Evolutionary conservation across 2,113 vertebrate genomes (phyloP), one percentile per base, ranked within the genome.

Genomic region (Grammomys surdaster): DNA sequence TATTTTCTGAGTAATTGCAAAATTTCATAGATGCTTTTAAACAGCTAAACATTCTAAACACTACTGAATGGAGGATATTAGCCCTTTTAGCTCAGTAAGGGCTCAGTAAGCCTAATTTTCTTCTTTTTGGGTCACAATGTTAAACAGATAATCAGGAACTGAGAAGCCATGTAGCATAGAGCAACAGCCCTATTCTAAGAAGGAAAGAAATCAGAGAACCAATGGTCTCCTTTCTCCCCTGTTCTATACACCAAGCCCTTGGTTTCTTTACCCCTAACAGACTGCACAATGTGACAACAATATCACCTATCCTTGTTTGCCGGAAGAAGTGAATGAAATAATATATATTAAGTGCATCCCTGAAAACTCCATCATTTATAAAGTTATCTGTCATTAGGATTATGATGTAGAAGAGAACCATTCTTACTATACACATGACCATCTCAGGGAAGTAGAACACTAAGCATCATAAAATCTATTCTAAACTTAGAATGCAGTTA

Each of bases 1-100:
- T 77, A 95, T 93, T 86, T 93, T 97, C 90, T 7, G 16, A 40
- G 82, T 96, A 96, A 97, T 69, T 97, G 92, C 92, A 96, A 92
- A 93, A 81, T 80, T 94, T 96, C 93, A 93, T 24, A 46, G 85
- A 87, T 88, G 72, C 76, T 95, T 96, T 97, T 92, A 86, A 92
- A 94, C 7, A 87, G 85, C 56, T 88, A 81, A 87, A 75, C n/a
- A 65, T 95, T 96, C 72, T 87, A 95, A 95, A 93, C 67, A 63
- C 43, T 58, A 26, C 56, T 72, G 11, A 46, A 48, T n/a, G 48
- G 77, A 93, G 91, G 88, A 82, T 19, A 80, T 6, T 58, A 70
- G 14, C 16, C 33, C 67, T 92, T 97, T 95, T 63, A 88, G 33
- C 63, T 93, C 69, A 69, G 69, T 51, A 81, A 95, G 43, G 86